Conservation (phyloP, 2,113 vertebrate species). For the Rafetus swinhoei region DNA sequence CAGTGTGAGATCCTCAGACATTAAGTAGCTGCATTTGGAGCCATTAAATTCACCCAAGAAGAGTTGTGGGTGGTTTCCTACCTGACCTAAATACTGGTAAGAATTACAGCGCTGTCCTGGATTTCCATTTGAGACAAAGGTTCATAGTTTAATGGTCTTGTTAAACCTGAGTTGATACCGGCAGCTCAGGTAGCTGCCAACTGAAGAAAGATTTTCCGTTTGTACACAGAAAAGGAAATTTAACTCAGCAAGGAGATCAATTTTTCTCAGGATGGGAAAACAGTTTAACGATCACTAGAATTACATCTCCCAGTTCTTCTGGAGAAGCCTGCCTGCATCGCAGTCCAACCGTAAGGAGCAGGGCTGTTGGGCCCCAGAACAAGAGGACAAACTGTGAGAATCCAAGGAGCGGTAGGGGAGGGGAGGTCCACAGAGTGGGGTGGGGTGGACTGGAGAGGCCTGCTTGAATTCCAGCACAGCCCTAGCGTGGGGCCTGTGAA, state of each 20-base stretch:
- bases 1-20: neutral
- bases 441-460: too few relatives aligned
- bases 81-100: neutral
- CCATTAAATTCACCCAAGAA: neutral
- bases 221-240: neutral
- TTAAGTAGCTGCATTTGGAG: neutral
- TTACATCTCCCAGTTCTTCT: too few relatives aligned
- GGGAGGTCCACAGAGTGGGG: too few relatives aligned
- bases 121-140: neutral
- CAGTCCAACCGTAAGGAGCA: too few relatives aligned
- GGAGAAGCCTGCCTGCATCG: too few relatives aligned
- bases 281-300: too few relatives aligned
- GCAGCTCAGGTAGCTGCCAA: neutral
- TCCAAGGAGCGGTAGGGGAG: too few relatives aligned
- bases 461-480: too few relatives aligned
- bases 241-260: neutral
- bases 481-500: too few relatives aligned
- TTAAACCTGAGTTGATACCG: neutral
- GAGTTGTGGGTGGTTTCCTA: neutral
- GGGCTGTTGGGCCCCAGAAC: too few relatives aligned
- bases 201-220: neutral
- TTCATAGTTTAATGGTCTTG: neutral
- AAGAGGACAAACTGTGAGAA: too few relatives aligned
- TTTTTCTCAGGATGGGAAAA: too few relatives aligned
- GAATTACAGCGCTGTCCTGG: neutral